These are phyloP conservation scores for Eulimnadia texana DNA, from an alignment of 1,140 invertebrate genomes.

Conservation along the genomic window DNA sequence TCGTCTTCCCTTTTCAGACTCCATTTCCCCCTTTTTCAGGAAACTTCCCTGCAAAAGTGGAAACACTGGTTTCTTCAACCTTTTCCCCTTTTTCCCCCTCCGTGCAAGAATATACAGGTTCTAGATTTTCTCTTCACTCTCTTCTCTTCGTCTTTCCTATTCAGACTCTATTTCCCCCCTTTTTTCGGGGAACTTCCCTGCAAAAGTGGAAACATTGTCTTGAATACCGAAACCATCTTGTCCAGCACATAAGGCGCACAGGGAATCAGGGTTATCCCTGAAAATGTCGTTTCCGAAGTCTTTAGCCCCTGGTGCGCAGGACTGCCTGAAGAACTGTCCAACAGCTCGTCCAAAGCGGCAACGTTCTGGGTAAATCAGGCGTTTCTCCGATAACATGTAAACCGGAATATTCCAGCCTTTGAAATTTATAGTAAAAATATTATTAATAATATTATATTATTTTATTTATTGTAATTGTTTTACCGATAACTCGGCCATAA, in stretches of 20 bases:
- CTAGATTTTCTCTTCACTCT: too few relatives aligned
- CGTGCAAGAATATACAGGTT: too few relatives aligned
- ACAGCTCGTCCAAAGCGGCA: constrained; percentile 34
- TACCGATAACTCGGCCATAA: constrained; percentile 25
- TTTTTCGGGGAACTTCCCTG: too few relatives aligned
- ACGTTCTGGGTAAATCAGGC: constrained; percentile 28
- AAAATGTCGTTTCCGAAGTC: constrained; percentile 19
- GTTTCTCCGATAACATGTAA: constrained; percentile 30
- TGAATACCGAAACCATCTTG: constrained; percentile 20
- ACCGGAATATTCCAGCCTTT: constrained; percentile 39
- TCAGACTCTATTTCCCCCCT: too few relatives aligned
- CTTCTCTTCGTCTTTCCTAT: too few relatives aligned
- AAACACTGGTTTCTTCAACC: too few relatives aligned
- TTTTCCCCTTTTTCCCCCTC: too few relatives aligned
- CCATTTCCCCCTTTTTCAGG: too few relatives aligned
- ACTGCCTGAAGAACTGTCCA: constrained; percentile 42
- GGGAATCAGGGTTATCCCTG: constrained; percentile 22
- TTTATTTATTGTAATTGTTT: constrained; percentile 15
- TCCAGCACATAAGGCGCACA: constrained; percentile 32
- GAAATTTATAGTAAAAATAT: neutral
- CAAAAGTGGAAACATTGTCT: too few relatives aligned
- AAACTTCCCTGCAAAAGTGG: too few relatives aligned
- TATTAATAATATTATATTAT: neutral
- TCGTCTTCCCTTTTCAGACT: too few relatives aligned
- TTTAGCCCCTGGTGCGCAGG: constrained; percentile 38